Evolutionary conservation across 2,888 invertebrate genomes (phyloP).

Genomic region (Epistrophella euchroma): DNA sequence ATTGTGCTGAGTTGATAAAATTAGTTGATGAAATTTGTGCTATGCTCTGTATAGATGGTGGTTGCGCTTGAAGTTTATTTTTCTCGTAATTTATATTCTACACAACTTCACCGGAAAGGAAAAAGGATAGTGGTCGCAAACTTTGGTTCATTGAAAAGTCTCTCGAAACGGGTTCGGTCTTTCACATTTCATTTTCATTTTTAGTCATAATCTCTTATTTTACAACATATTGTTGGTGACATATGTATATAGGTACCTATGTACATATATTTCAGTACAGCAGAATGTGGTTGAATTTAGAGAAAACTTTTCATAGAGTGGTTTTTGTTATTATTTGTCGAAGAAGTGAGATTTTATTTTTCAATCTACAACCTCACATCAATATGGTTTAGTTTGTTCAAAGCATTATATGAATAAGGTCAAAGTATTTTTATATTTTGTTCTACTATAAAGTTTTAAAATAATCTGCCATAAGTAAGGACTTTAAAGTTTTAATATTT

Average conservation of each 20-base stretch:
- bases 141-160: slow-evolving; percentile 35
- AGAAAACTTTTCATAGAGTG: slow-evolving; percentile 8
- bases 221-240: neutral
- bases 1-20: slow-evolving; percentile 56
- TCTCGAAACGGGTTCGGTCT: slow-evolving; percentile 41
- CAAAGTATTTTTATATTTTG: neutral
- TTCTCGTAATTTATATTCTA: slow-evolving; percentile 53
- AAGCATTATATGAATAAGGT: neutral
- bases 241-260: neutral
- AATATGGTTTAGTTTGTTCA: neutral
- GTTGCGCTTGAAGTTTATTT: slow-evolving; percentile 51
- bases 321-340: slow-evolving; percentile 9
- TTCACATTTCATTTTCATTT: slow-evolving; percentile 36
- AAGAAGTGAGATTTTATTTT: neutral
- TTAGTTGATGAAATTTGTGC: slow-evolving; percentile 3
- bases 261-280: slow-evolving; percentile 8
- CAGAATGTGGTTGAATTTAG: neutral
- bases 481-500: neutral
- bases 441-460: neutral
- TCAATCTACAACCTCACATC: neutral
- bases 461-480: neutral
- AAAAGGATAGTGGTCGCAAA: slow-evolving; percentile 42
- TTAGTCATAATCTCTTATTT: slow-evolving; percentile 18
- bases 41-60: neutral
- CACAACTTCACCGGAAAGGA: slow-evolving; percentile 54